Conservation (phyloP, 2,113 vertebrate species). For the Siniperca chuatsi region DNA sequence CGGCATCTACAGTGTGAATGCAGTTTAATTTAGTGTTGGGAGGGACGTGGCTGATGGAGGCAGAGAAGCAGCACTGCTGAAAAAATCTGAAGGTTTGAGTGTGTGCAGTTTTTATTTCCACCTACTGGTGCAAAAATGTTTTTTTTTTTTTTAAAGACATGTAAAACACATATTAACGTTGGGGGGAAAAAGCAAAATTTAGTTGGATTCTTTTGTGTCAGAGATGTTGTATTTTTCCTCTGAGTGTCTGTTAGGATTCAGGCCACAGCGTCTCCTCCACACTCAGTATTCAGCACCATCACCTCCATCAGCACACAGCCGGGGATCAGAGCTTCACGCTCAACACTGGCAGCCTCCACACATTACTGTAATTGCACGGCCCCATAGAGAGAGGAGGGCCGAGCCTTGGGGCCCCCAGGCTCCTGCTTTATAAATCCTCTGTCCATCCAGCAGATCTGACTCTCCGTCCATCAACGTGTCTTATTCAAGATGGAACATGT, state of each 20-base stretch:
- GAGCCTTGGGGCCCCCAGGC: slow-evolving; percentile 12
- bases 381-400: slow-evolving; percentile 32
- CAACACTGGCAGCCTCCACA: slow-evolving; percentile 29
- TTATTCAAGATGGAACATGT: background rate
- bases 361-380: slow-evolving; percentile 51
- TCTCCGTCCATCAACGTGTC: slow-evolving; percentile 20
- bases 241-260: slow-evolving; percentile 56
- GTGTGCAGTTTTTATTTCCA: too few relatives aligned
- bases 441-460: slow-evolving; percentile 8
- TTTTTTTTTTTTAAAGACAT: background rate
- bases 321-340: slow-evolving; percentile 52
- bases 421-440: slow-evolving; percentile 30
- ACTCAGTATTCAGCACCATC: slow-evolving; percentile 62
- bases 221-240: slow-evolving; percentile 14
- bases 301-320: slow-evolving; percentile 50
- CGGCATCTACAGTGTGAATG: too few relatives aligned
- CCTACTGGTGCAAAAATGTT: too few relatives aligned
- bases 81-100: too few relatives aligned
- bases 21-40: too few relatives aligned
- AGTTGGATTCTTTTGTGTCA: background rate
- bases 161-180: background rate
- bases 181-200: rapidly evolving
- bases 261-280: slow-evolving; percentile 25
- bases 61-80: too few relatives aligned
- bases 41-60: too few relatives aligned